Conservation (phyloP, 2,888 invertebrate species). For the Criorhina ranunculi region DNA sequence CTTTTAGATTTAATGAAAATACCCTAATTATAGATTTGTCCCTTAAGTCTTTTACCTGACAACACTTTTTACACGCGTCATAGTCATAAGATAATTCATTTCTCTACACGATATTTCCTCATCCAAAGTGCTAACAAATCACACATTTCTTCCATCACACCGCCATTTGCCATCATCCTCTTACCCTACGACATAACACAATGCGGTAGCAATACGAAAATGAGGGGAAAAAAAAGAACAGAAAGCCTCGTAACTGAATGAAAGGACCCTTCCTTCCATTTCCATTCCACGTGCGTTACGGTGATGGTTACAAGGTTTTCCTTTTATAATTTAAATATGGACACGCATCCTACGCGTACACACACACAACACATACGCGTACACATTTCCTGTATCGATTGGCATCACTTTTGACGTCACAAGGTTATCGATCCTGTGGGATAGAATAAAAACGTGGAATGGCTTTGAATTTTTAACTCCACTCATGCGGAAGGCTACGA, state of each 20-base stretch:
- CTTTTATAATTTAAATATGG: slow-evolving; percentile 61
- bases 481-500: slow-evolving; percentile 15
- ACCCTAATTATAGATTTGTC: not conserved
- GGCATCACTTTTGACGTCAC: slow-evolving; percentile 61
- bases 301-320: slow-evolving; percentile 65
- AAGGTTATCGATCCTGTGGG: slow-evolving; percentile 64
- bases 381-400: slow-evolving; percentile 45
- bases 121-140: slow-evolving; percentile 43
- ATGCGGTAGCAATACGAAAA: not conserved
- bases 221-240: no score
- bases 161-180: not conserved
- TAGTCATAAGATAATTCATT: slow-evolving; percentile 19
- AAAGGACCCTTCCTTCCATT: slow-evolving; percentile 28
- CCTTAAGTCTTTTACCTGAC: slow-evolving; percentile 7
- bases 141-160: not conserved
- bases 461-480: slow-evolving; percentile 8
- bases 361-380: no score
- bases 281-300: slow-evolving; percentile 50
- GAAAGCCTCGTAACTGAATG: not conserved
- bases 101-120: slow-evolving; percentile 31
- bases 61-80: slow-evolving; percentile 28
- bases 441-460: slow-evolving; percentile 13
- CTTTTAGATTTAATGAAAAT: not conserved
- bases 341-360: slow-evolving; percentile 45
- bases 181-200: not conserved